Evolutionary conservation across 1,140 invertebrate species (phyloP).

Genomic region (Cotesia chilonis): DNA sequence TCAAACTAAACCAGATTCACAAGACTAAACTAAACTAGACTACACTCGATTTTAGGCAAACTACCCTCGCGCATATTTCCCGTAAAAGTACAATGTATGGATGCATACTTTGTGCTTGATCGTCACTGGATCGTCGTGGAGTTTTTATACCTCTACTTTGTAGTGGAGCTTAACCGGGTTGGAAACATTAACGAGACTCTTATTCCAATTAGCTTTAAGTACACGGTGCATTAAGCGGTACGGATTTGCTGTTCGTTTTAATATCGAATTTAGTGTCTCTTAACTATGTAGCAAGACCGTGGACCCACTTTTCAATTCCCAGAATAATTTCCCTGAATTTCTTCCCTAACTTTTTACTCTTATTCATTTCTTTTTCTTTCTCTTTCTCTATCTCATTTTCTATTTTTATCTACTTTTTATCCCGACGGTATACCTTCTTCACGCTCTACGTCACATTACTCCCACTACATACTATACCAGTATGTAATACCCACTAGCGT

Average conservation of each 20-base stretch:
- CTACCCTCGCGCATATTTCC: no score
- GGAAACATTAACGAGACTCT: slow-evolving; percentile 53
- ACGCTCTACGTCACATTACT: neutral
- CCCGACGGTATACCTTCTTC: neutral
- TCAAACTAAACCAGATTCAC: no score
- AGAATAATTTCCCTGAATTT: slow-evolving; percentile 30
- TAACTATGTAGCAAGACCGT: slow-evolving; percentile 4
- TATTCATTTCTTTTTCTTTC: slow-evolving; percentile 17
- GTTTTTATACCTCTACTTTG: slow-evolving; percentile 19
- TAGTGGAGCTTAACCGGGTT: slow-evolving; percentile 31
- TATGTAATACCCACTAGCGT: neutral
- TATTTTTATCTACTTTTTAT: slow-evolving; percentile 6
- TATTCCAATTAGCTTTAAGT: slow-evolving; percentile 51
- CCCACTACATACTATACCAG: neutral
- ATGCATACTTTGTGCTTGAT: no score
- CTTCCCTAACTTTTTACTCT: slow-evolving; percentile 29
- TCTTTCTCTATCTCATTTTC: neutral
- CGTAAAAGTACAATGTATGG: no score
- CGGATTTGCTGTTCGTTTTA: slow-evolving; percentile 46
- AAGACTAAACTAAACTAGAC: no score
- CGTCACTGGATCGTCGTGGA: no score
- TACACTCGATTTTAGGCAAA: no score
- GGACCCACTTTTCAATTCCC: slow-evolving; percentile 16
- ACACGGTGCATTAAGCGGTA: slow-evolving; percentile 49
- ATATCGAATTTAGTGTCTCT: slow-evolving; percentile 51